Evolutionary conservation across 2,888 invertebrate species (phyloP).

Genomic region (Orchesellides sinensis): DNA sequence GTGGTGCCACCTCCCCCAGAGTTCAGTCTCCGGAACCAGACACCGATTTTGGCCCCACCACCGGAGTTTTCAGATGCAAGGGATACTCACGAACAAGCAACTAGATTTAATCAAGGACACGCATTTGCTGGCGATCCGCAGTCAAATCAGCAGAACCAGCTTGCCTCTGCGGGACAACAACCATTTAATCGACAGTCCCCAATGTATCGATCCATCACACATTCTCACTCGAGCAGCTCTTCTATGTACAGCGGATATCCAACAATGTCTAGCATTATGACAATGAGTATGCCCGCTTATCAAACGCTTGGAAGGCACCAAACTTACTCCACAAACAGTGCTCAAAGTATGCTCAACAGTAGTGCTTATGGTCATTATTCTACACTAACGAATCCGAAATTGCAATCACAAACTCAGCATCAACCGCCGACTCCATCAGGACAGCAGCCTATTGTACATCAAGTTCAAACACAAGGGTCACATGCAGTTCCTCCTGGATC

Average conservation of each 20-base stretch:
- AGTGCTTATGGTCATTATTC: constrained; percentile 73
- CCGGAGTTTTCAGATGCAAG: constrained; percentile 86
- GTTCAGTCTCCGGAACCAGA: constrained; percentile 78
- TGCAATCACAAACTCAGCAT: constrained; percentile 59
- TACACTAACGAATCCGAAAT: constrained; percentile 70
- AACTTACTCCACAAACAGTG: constrained; percentile 66
- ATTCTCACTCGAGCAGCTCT: constrained; percentile 72
- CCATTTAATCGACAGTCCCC: constrained; percentile 74
- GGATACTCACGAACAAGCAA: constrained; percentile 73
- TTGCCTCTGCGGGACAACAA: constrained; percentile 54
- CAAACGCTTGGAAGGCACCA: constrained; percentile 70
- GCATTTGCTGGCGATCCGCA: constrained; percentile 6
- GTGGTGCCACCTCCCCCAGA: constrained; percentile 82
- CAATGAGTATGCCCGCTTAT: constrained; percentile 72
- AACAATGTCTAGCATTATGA: constrained; percentile 72
- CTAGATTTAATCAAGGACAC: constrained; percentile 73
- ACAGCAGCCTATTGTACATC: constrained; percentile 15
- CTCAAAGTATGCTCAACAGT: constrained; percentile 70
- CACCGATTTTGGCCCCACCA: constrained; percentile 86
- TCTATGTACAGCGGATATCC: constrained; percentile 75
- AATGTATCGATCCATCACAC: constrained; percentile 74
- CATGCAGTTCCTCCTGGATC: constrained; percentile 36
- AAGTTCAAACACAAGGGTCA: constrained; percentile 28
- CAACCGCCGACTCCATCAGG: constrained; percentile 31
- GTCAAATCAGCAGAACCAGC: constrained; percentile 1